Base-by-base conservation (phyloP, 2,888 invertebrate genomes). In the Aleiodes leptofemur region DNA sequence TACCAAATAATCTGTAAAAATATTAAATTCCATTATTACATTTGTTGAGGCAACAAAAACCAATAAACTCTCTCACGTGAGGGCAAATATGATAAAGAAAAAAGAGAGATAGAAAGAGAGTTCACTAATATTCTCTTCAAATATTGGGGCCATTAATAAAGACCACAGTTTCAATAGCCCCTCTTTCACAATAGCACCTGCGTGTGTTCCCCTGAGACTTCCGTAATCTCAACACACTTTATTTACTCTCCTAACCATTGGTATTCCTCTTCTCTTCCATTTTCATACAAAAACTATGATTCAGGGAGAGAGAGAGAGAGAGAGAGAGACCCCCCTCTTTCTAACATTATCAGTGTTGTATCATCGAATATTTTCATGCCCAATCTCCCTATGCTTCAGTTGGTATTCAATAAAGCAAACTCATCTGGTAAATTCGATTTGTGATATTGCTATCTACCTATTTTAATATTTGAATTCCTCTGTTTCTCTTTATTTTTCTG, bases 1-100 rank as follows among this genome's bases (percentile, higher is more conserved):
- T 95, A 81, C 97, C 96, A 87, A 96, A 97, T 91, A 97, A 93
- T 92, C 96, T 96, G 92, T 82, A 88, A 70, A 50, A 51, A 48
- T 16, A 70, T 43, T 57, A 3, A 56, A 57, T 14, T 57, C 8
- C n/a, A 51, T 61, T 59, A 61, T 61, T 59, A 38, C 9, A 73
- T 61, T 14, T 48, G 16, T 16, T 48, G 57, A 8, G 72, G 23
- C 14, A 55, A 61, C 57, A 16, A 61, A 23, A 72, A 50, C 53
- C 56, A 70, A 73, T 68, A 51, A 70, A 43, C 43, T 43, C 43
- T 43, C 43, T 43, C 43, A 43, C 11, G 11, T 43, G 43, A 38
- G 38, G 38, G 4, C 3, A 43, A 43, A 43, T 43, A 43, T 43
- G 9, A 43, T 43, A 43, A 43, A 43, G 43, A 43, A 43, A 43